Evolutionary conservation across 2,113 vertebrate genomes (phyloP), one percentile per base, ranked within the genome.

Genomic region (Anser cygnoides): DNA sequence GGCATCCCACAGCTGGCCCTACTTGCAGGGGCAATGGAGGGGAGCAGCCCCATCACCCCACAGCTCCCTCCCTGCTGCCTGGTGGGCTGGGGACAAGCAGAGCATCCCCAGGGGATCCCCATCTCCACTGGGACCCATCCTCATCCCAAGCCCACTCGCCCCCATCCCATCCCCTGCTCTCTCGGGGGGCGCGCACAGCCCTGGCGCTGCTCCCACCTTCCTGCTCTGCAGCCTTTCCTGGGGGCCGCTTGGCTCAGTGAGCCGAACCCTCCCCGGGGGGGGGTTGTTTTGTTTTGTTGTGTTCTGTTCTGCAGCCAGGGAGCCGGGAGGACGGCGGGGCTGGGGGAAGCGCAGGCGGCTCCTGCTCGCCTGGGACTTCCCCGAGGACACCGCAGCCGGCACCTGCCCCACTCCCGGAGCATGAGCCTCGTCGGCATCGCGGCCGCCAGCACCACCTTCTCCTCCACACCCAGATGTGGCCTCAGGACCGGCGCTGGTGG

Each of bases 181-280:
- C 61, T 39, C 11, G 39, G 39, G 7, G 29, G 35, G 11, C 55
- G 77, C 1, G 1, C 0, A 0, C 6, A 16, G 59, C 31, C 21
- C 43, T n/a, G 17, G 44, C 17, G 19, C 25, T 1, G 3, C 25
- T 26, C n/a, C 62, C 17, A 15, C 20, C n/a, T 58, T 59, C 8
- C 8, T 2, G n/a, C 23, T 59, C 35, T 13, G 5, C 19, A 62
- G 37, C n/a, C 73, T 52, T 13, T 50, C 33, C 50, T 2, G 2
- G 58, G 9, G 8, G 23, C 50, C 50, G 19, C 50, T 58, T 3
- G 5, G 41, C n/a, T 54, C 7, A 2, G 65, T 13, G 41, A 41
- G 41, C 41, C 41, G 12, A 41, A 41, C 41, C 41, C 41, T 41
- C 12, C 41, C 41, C 13, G 5, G 41, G 41, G 41, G 41, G 41